phyloP scores from a whole-genome alignment of 1,140 invertebrate genomes.

The Drosophila sucinea region DNA sequence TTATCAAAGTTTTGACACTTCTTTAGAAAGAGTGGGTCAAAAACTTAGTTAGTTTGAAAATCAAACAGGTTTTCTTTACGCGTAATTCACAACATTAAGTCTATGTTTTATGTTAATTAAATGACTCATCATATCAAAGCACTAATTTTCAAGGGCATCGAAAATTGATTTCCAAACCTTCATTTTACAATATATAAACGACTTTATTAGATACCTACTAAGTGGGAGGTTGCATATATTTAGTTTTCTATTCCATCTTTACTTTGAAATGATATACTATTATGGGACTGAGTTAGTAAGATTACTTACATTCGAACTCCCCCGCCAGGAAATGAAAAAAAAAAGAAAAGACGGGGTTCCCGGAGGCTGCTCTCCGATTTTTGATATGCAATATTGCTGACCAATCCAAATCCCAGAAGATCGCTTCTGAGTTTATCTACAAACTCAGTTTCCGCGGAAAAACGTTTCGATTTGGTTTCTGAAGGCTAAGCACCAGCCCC shows the following conservation, averaged over 20 bases:
- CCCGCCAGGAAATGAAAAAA: constrained; percentile 4
- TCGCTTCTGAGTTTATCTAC: constrained; percentile 29
- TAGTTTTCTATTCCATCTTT: too few species aligned
- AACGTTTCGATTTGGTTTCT: constrained; percentile 20
- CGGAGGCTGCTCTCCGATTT: not conserved
- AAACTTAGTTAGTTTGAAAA: not conserved
- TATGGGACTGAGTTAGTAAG: too few species aligned
- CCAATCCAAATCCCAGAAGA: not conserved
- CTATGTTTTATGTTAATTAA: not conserved
- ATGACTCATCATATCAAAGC: constrained; percentile 1
- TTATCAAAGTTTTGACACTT: too few species aligned
- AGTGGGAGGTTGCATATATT: too few species aligned
- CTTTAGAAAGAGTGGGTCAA: too few species aligned
- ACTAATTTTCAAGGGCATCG: not conserved
- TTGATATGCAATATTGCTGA: not conserved
- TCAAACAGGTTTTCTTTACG: not conserved
- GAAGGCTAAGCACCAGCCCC: constrained; percentile 27
- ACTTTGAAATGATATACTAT: too few species aligned
- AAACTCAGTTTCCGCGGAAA: constrained; percentile 28
- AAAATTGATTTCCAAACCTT: not conserved
- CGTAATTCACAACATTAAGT: not conserved
- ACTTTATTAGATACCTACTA: too few species aligned
- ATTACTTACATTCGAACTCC: not conserved
- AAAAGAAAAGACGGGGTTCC: not conserved
- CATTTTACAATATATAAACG: not conserved